Evolutionary conservation across 1,140 invertebrate species (phyloP).

Genomic region (Atta cephalotes): DNA sequence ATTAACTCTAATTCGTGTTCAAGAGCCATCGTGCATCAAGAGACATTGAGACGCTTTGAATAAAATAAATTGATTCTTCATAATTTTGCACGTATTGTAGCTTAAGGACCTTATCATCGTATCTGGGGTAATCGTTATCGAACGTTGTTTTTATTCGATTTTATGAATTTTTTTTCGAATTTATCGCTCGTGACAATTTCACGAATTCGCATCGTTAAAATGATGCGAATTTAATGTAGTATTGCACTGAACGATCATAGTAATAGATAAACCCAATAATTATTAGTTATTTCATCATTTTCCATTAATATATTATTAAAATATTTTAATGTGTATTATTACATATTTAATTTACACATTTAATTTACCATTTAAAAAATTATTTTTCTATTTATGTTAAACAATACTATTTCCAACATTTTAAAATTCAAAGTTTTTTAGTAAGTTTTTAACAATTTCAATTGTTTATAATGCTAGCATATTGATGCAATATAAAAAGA

Average conservation of each 20-base stretch:
- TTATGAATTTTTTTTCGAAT: neutral
- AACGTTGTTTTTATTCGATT: slow-evolving; percentile 36
- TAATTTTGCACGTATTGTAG: slow-evolving; percentile 16
- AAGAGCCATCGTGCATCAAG: neutral
- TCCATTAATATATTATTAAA: neutral
- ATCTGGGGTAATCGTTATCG: neutral
- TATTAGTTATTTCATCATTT: slow-evolving; percentile 38
- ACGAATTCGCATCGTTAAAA: slow-evolving; percentile 6
- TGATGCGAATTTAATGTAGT: slow-evolving; percentile 37
- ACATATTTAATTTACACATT: neutral
- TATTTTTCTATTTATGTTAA: neutral
- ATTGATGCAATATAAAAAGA: neutral
- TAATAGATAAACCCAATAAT: neutral
- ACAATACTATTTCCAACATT: neutral
- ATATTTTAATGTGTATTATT: slow-evolving; percentile 21
- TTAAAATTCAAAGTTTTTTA: neutral
- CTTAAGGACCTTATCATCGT: neutral
- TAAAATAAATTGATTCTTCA: slow-evolving; percentile 11
- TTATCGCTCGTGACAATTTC: slow-evolving; percentile 35
- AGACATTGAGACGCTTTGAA: neutral
- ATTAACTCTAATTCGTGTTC: neutral
- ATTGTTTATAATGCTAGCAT: neutral
- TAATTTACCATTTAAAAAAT: neutral
- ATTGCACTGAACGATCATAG: slow-evolving; percentile 19
- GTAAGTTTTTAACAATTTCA: neutral